These are phyloP conservation scores for Ciconia stormi DNA, from an alignment of 2,113 vertebrate genomes.

Conservation along the genomic window DNA sequence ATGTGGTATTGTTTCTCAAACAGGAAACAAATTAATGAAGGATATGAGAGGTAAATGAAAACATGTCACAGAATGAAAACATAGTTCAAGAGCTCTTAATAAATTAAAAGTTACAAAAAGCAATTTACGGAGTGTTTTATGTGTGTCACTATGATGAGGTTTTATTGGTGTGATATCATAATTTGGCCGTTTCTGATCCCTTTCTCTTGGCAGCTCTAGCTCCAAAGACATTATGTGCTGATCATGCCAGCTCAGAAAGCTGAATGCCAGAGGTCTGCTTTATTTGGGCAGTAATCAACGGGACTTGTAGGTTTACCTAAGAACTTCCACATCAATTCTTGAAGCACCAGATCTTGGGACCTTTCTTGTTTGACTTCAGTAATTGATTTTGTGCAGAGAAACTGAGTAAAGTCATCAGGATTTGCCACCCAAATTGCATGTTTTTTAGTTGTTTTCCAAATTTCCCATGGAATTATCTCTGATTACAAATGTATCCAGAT, in stretches of 20 bases:
- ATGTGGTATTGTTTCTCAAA: constrained; percentile 60
- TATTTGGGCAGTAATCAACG: constrained; percentile 73
- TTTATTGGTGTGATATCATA: constrained; percentile 84
- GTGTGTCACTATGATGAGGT: constrained; percentile 76
- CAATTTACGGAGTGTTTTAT: constrained; percentile 80
- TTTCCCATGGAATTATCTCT: background rate
- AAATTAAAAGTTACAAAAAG: constrained; percentile 79
- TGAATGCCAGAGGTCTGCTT: constrained; percentile 71
- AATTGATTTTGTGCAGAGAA: background rate
- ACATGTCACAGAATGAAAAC: constrained; percentile 73
- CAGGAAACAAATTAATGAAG: constrained; percentile 71
- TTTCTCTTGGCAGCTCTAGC: constrained; percentile 73
- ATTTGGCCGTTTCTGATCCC: constrained; percentile 79
- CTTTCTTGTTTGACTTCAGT: background rate
- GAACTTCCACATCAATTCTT: constrained; percentile 45
- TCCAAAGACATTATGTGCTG: constrained; percentile 71
- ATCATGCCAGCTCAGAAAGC: constrained; percentile 68
- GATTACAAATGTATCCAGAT: constrained; percentile 63
- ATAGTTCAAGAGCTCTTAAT: constrained; percentile 74
- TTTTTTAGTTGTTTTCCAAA: constrained; percentile 12
- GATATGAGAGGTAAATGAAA: constrained; percentile 71
- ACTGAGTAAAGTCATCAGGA: background rate
- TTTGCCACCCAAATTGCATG: background rate
- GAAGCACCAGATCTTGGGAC: background rate
- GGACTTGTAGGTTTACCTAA: constrained; percentile 66